Evolutionary conservation across 2,888 invertebrate genomes (phyloP), one percentile per base, ranked within the genome.

Genomic region (Rugalucina vietnamica): DNA sequence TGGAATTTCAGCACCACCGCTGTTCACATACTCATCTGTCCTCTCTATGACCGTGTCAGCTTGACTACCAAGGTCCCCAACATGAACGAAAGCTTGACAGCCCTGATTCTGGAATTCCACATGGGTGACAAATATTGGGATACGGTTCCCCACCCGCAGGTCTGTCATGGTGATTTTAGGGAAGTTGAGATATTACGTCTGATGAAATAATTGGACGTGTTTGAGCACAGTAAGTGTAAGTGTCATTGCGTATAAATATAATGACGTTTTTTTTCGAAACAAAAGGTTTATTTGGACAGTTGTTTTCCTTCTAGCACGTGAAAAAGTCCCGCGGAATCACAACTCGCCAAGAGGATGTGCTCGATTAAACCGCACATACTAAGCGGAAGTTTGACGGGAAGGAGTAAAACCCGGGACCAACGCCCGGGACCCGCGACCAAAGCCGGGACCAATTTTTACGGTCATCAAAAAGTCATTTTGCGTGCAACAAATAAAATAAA

Each of bases 71-170:
- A 85, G 78, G 65, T 90, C 85, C 32, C 90, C 89, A 50, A 89
- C 85, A 43, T 90, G 90, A 29, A 85, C 84, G 73, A 85, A 90
- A 36, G 81, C 84, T 49, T 77, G 81, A 76, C 89, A 90, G 71
- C 71, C 29, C 8, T 70, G 54, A 18, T 74, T 77, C 21, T 76
- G 79, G 70, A 89, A 90, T 77, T 89, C 90, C 82, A 90, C 84
- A 82, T 90, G 89, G 69, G 90, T 90, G 80, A 90, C 85, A 77
- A 89, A 84, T 84, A 86, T 88, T 10, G 87, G 78, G 50, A 86
- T 78, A 60, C 80, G 82, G 72, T 74, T 79, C 14, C 89, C 90
- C 43, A 87, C 77, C 71, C 81, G 79, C 50, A 85, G 60, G 34
- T 75, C 65, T 27, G 88, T 60, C 88, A 88, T 88, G n/a, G 77